Base-by-base conservation (phyloP, 2,113 vertebrate genomes). In the Melanotaenia duboulayi region DNA sequence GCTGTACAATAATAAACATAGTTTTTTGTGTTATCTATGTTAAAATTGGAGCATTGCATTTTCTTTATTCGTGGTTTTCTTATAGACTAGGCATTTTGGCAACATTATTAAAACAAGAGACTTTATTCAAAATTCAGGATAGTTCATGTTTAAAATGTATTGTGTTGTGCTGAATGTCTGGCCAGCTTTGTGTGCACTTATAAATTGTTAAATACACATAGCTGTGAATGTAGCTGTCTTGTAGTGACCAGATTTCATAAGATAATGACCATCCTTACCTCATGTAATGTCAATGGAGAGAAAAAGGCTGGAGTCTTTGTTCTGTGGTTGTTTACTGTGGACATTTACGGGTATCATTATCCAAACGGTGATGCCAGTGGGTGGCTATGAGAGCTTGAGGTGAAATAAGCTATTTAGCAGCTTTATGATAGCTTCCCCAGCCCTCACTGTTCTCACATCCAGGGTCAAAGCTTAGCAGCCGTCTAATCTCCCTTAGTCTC, bases 331-430 rank as follows among this genome's bases (percentile, higher is more conserved):
- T 90, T 86, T 88, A 85, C 83, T 35, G 77, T 81, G 87, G 91
- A 91, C 91, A 91, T 92, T 94, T 94, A 94, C 88, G 92, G 90
- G 89, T 90, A 92, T 95, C 94, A 90, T 93, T 91, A 90, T 90
- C 82, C 82, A 82, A 88, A 82, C 76, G 72, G 83, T 65, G 87
- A 86, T 85, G 81, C 92, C 93, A 79, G 91, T 92, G 87, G 92
- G 89, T 87, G 90, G 87, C 78, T 89, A 92, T 93, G 92, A 93
- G 94, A 93, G 94, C 92, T 92, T 87, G 94, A 94, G 94, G 93
- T 94, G 89, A 92, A 94, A 93, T 92, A 93, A 92, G 90, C 93
- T 85, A 92, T 94, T 94, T 94, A 93, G 90, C 85, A 86, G 63
- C 90, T 95, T 95, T 92, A 92, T 93, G 94, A 93, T 80, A 85